These are phyloP conservation scores for Chaetodon auriga DNA, from an alignment of 2,113 vertebrate species.

Conservation along the genomic window DNA sequence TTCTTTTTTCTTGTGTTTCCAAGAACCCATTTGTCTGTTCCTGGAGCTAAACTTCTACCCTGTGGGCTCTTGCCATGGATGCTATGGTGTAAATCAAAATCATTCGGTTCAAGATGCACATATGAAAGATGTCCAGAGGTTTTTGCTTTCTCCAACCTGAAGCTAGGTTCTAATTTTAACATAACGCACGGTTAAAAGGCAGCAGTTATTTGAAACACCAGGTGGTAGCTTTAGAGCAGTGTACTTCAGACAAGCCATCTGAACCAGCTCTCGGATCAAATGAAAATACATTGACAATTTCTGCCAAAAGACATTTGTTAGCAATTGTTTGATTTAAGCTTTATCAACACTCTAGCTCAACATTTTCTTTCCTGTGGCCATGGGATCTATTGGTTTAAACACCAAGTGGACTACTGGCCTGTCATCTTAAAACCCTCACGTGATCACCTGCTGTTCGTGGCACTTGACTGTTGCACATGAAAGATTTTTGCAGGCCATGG, in stretches of 20 bases:
- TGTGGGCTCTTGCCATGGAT: neutral
- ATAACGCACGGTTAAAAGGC: neutral
- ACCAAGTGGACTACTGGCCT: neutral
- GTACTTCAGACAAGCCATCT: neutral
- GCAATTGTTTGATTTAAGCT: constrained; percentile 3
- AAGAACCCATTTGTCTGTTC: constrained; percentile 49
- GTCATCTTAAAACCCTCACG: constrained; percentile 12
- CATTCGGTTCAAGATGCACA: constrained; percentile 28
- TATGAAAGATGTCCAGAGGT: neutral
- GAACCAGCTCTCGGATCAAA: constrained; percentile 15
- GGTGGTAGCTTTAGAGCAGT: constrained; percentile 3
- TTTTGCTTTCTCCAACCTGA: neutral
- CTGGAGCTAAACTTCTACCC: constrained; percentile 34
- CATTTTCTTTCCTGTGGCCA: constrained; percentile 5
- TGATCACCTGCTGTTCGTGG: neutral
- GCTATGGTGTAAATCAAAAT: constrained; percentile 45
- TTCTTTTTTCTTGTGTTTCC: constrained; percentile 43
- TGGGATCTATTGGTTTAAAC: neutral
- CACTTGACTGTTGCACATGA: neutral
- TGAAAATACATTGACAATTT: constrained; percentile 4
- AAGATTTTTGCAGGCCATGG: neutral
- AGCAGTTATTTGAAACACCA: constrained; percentile 1
- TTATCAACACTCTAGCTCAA: neutral
- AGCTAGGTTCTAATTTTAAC: constrained; percentile 11
- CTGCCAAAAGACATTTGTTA: constrained; percentile 17